Percentiles rank a stretch among this genome's conserved stretches.
Conservation (phyloP, 2,113 vertebrate genomes). For the Psilopsiagon aymara region DNA sequence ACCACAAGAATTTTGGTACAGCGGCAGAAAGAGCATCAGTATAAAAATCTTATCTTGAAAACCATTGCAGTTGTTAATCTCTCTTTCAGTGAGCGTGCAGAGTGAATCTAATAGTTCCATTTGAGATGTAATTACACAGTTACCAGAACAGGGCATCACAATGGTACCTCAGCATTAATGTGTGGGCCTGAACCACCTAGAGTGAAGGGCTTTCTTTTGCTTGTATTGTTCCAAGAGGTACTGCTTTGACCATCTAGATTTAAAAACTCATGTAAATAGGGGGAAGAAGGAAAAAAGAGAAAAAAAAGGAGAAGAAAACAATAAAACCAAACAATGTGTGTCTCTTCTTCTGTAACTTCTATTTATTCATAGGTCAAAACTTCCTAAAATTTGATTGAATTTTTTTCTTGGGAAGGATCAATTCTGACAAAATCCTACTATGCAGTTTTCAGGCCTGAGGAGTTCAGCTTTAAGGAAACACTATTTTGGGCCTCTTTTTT, state of each 20-base stretch:
- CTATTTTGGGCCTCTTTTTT: background rate
- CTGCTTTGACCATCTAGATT: background rate
- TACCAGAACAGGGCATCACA: background rate
- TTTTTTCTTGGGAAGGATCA: background rate
- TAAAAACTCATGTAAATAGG: background rate
- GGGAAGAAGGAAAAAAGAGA: background rate
- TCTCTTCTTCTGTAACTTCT: background rate
- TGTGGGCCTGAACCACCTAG: background rate
- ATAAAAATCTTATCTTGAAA: constrained; percentile 40
- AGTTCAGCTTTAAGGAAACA: background rate
- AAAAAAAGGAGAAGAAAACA: background rate
- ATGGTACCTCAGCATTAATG: background rate
- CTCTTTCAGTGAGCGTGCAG: background rate
- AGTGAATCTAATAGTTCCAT: constrained; percentile 18
- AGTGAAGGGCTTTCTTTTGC: background rate
- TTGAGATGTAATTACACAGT: constrained; percentile 9
- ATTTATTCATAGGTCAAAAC: background rate
- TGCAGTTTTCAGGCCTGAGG: background rate
- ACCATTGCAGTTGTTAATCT: constrained; percentile 35
- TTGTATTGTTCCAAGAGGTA: background rate
- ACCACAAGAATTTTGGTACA: constrained; percentile 27
- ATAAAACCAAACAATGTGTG: background rate
- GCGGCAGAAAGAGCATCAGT: constrained; percentile 30
- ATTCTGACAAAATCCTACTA: background rate
- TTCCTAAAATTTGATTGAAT: background rate